These are phyloP conservation scores for Synanthedon tipuliformis DNA, from an alignment of 2,888 invertebrate genomes.

Conservation along the genomic window DNA sequence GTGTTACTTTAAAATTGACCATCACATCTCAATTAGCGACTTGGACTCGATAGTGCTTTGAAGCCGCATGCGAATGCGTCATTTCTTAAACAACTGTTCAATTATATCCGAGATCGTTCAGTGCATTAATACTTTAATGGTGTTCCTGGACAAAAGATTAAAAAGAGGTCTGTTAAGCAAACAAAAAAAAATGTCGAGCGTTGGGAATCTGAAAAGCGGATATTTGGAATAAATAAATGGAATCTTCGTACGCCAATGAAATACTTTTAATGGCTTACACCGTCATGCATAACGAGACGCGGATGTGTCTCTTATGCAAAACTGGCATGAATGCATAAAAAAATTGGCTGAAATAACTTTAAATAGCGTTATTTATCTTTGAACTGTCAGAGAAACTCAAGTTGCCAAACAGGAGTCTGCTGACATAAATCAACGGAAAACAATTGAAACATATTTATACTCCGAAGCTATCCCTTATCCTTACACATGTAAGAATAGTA, in stretches of 20 bases:
- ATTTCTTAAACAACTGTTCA: too few relatives aligned
- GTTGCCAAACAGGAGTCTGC: background rate
- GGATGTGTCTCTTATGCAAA: background rate
- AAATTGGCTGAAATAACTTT: background rate
- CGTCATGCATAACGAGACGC: background rate
- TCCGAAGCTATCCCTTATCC: background rate
- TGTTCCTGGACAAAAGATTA: too few relatives aligned
- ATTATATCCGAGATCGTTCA: too few relatives aligned
- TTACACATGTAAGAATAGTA: slow-evolving; percentile 1
- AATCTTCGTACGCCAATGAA: background rate
- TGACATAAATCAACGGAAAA: background rate
- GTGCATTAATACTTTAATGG: too few relatives aligned
- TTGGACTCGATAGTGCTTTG: background rate
- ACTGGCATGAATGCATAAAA: background rate
- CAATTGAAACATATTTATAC: background rate
- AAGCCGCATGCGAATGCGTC: too few relatives aligned
- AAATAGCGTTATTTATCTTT: background rate
- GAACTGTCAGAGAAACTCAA: background rate
- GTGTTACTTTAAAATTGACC: slow-evolving; percentile 37
- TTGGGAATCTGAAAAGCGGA: background rate
- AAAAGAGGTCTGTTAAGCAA: too few relatives aligned
- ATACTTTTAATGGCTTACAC: background rate
- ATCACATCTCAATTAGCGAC: slow-evolving; percentile 46
- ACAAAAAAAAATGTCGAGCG: too few relatives aligned
- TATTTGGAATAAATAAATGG: background rate